These are phyloP conservation scores for Xestia rhomboidea DNA, from an alignment of 2,888 invertebrate species.

Conservation along the genomic window DNA sequence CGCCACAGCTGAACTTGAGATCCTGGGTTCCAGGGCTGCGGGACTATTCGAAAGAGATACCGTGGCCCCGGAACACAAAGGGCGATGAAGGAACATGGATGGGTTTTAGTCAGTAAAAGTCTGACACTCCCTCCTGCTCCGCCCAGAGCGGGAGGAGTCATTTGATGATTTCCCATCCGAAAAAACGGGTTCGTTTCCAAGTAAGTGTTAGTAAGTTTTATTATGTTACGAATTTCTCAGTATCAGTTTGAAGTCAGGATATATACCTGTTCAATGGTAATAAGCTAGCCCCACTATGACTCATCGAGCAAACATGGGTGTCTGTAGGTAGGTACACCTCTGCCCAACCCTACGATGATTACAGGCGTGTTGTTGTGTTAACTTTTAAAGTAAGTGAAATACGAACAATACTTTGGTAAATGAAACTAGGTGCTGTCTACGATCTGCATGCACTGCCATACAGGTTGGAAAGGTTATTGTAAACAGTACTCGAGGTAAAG, in stretches of 20 bases:
- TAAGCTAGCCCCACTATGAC: not conserved
- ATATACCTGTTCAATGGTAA: not conserved
- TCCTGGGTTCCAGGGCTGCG: too few relatives aligned
- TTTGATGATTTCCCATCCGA: too few relatives aligned
- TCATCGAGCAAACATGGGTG: not conserved
- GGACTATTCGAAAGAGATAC: too few relatives aligned
- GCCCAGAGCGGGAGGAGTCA: too few relatives aligned
- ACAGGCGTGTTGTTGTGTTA: not conserved
- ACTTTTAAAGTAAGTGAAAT: not conserved
- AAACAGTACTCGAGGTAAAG: constrained; percentile 41
- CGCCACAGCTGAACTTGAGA: not conserved
- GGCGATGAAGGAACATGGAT: too few relatives aligned
- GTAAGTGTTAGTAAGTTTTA: not conserved
- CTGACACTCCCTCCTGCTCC: too few relatives aligned
- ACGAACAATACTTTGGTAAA: constrained; percentile 10
- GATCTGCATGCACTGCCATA: constrained; percentile 2
- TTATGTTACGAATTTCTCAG: not conserved
- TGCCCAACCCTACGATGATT: not conserved
- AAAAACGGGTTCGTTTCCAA: not conserved
- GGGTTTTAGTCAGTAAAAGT: too few relatives aligned
- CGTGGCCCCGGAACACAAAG: too few relatives aligned
- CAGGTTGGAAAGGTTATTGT: constrained; percentile 24
- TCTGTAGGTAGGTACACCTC: not conserved
- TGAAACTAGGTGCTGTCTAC: constrained; percentile 12
- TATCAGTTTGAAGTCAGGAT: not conserved